These are phyloP conservation scores for Hemibagrus guttatus DNA, from an alignment of 2,797 vertebrate species.

Conservation along the genomic window DNA sequence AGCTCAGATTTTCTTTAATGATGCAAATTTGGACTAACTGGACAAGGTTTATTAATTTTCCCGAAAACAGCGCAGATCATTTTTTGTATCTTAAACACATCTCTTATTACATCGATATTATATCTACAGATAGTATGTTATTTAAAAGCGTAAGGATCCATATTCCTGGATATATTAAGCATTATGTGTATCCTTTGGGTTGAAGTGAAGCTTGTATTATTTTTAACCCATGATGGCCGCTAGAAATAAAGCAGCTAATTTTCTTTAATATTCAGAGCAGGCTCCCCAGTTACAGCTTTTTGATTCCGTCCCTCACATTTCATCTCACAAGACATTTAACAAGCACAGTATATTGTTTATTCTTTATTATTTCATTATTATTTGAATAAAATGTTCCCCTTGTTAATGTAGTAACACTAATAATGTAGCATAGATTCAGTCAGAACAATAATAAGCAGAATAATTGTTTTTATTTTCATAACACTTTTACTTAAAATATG, in stretches of 20 bases:
- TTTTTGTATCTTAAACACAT: neutral
- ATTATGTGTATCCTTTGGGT: neutral
- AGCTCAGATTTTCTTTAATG: neutral
- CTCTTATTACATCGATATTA: neutral
- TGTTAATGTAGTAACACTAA: too few species aligned
- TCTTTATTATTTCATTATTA: neutral
- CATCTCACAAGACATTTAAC: neutral
- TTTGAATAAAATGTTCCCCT: neutral
- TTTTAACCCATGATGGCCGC: neutral
- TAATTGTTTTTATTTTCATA: neutral
- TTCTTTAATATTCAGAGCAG: neutral
- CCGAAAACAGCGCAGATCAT: neutral
- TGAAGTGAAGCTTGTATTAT: neutral
- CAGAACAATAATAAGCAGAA: neutral
- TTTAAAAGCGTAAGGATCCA: too few species aligned
- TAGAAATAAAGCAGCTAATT: neutral
- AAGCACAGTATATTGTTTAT: neutral
- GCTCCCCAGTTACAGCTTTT: neutral
- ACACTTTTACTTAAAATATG: neutral
- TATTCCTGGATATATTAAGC: neutral
- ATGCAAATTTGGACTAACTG: neutral
- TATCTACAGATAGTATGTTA: neutral
- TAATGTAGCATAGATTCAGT: neutral
- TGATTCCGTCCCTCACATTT: neutral
- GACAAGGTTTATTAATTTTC: neutral